Percentiles rank a stretch among this genome's conserved stretches.
These are phyloP conservation scores for Nannobrachium achirus DNA, from an alignment of 2,113 vertebrate genomes.

Conservation along the genomic window DNA sequence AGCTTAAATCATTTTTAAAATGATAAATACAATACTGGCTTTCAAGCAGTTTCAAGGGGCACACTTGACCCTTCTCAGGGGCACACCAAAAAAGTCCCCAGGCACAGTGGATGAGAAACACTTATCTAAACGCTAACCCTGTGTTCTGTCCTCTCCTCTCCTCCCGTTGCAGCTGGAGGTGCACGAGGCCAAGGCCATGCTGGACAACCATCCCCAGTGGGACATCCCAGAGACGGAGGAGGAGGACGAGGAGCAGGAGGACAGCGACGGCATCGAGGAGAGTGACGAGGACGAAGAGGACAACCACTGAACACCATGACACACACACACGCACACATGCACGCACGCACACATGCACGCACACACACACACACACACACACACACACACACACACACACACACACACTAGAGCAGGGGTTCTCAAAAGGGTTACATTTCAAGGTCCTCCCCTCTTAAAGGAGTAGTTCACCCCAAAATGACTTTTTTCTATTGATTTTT, in stretches of 20 bases:
- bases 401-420: background rate
- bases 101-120: too few species aligned
- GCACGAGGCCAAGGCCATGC: constrained; percentile 96
- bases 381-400: background rate
- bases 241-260: constrained; percentile 97
- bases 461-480: too few species aligned
- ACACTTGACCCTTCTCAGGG: too few species aligned
- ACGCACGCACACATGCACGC: constrained; percentile 15
- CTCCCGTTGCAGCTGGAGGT: constrained; percentile 99
- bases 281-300: constrained; percentile 98
- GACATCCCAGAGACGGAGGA: constrained; percentile 94
- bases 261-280: constrained; percentile 99
- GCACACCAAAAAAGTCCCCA: too few species aligned
- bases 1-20: too few species aligned
- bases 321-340: constrained; percentile 25
- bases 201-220: constrained; percentile 98
- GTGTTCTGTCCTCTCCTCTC: constrained; percentile 25
- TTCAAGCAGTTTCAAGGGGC: too few species aligned
- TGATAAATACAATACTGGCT: too few species aligned
- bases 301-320: constrained; percentile 83
- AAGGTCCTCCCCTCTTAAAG: too few species aligned
- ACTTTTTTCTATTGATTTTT: too few species aligned
- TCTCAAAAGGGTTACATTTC: background rate
- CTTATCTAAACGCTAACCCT: too few species aligned
- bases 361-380: constrained; percentile 34